Evolutionary conservation across 2,797 vertebrate species (phyloP), one percentile per base, ranked within the genome.

Genomic region (Enteromius mattozi): DNA sequence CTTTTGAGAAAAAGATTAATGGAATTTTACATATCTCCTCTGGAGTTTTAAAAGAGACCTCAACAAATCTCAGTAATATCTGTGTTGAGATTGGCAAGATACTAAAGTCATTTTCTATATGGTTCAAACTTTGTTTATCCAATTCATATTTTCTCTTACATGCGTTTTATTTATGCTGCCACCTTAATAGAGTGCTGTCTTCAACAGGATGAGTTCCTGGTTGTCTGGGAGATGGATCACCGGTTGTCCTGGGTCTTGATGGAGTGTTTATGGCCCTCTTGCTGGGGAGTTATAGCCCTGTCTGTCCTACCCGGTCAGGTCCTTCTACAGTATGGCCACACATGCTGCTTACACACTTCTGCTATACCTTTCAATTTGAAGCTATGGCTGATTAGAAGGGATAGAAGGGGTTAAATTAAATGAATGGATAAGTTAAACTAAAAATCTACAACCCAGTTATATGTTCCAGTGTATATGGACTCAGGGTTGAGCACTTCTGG

Each of bases 151-250:
- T 27, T 42, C 27, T 61, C 59, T 63, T 7, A 19, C 69, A 13
- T 56, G 3, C 1, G 33, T 71, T 12, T 2, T 6, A 35, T n/a
- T 47, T 8, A 2, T 45, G 59, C 45, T 24, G 49, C 81, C 24
- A 27, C 66, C 14, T 68, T 74, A 85, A 87, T 82, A 83, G 47
- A 87, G 78, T 75, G 80, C 80, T 87, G 72, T 88, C 63, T 83
- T 79, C 63, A 74, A 69, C 42, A 86, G 70, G n/a, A 76, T 90
- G 84, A 83, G 89, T 85, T 86, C 54, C 68, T 83, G 77, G 78
- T 87, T 91, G 91, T 92, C 90, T 88, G 72, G 74, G 87, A 92
- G 90, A 93, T 91, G 87, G 91, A 93, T 89, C 51, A 65, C 30
- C 56, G 63, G 49, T 81, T 72, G 81, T 78, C 79, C 61, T 10